Base-by-base conservation (phyloP, 2,888 invertebrate species). In the Phaonia tiefii region DNA sequence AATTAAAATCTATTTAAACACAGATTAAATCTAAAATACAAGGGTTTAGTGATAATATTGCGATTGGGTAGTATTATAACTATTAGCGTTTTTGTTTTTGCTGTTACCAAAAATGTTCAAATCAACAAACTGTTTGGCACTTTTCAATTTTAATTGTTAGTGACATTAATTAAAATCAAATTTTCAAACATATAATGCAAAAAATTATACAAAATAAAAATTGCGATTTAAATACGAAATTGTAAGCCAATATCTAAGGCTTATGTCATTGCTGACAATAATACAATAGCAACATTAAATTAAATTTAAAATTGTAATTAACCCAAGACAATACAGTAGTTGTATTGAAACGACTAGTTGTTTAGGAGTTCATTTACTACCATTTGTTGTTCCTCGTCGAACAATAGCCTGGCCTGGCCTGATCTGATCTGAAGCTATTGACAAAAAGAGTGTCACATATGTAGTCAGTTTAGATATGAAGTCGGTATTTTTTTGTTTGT, bases 91-190 rank as follows among this genome's bases (percentile, higher is more conserved):
- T 31, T 31, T 31, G 31, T 31, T 31, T n/a, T 31, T 31, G 8
- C 8, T 31, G 3, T 31, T 31, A 5, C 20, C 25, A 44, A 22
- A n/a, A 42, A 31, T 20, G 15, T 49, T 66, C 31, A 26, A 66
- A 66, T 49, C 11, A 25, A 65, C n/a, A n/a, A n/a, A n/a, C 7
- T 15, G 65, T 46, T 66, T 8, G 25, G 5, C 66, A 67, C 17
- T 51, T 67, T 67, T 67, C 15, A 67, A 51, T 44, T 51, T 31
- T 51, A 67, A 67, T 67, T 31, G 51, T 7, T 49, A 17, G 22
- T 37, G 66, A 51, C 66, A 67, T 51, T 67, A 67, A 67, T 67
- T 67, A 51, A 67, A 51, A 49, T 51, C 13, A 67, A 46, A 54
- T 54, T 49, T 54, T 54, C 54, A 54, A 65, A 51, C 20, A 67